Evolutionary conservation across 2,113 vertebrate genomes (phyloP).

Genomic region (Notechis scutatus): DNA sequence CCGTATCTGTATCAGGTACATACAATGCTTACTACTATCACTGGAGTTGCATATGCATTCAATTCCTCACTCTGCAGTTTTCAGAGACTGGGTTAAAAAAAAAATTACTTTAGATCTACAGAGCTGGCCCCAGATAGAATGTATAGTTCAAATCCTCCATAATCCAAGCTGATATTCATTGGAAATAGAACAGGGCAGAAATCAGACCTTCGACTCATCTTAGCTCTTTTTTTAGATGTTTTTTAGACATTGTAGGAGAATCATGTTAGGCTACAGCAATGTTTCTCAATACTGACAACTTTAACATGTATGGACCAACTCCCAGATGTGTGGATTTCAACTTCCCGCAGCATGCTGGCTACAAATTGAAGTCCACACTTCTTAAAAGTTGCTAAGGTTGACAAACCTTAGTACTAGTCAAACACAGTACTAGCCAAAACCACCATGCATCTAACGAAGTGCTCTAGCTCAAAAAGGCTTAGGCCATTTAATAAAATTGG

Average conservation of each 20-base stretch:
- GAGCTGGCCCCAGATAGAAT: not conserved
- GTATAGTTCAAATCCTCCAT: not conserved
- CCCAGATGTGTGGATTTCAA: not conserved
- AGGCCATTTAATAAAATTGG: not conserved
- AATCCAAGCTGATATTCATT: not conserved
- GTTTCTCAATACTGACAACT: not conserved
- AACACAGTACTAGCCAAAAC: not conserved
- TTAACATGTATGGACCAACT: not conserved
- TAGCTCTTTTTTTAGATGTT: not conserved
- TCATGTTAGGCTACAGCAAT: not conserved
- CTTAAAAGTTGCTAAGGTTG: not conserved
- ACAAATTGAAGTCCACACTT: not conserved
- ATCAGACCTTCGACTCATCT: not conserved
- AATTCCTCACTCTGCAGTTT: not conserved
- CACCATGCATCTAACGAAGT: not conserved
- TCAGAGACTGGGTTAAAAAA: not conserved
- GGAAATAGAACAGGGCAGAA: not conserved
- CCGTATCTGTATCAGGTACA: not conserved
- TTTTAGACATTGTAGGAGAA: not conserved
- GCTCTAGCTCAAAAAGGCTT: not conserved
- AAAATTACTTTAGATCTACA: not conserved
- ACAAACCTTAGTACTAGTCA: no score
- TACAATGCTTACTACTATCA: not conserved
- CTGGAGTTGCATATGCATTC: not conserved
- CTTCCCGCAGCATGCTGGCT: not conserved